Evolutionary conservation across 1,140 invertebrate genomes (phyloP), one percentile per base, ranked within the genome.

Genomic region (Wiebesia pumilae): DNA sequence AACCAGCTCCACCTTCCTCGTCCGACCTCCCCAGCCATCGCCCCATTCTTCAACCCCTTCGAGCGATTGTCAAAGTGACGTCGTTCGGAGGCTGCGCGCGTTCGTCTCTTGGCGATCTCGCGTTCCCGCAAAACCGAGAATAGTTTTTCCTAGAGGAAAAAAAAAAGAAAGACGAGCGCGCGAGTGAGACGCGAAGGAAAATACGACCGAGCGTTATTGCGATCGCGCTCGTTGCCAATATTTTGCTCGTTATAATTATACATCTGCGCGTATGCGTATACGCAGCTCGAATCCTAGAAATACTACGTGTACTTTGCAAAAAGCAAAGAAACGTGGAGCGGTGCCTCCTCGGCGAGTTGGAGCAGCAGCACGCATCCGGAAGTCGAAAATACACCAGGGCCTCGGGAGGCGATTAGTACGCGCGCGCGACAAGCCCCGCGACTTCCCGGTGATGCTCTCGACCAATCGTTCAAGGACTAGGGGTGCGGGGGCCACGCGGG

Each of bases 231-330:
- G 54, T 38, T 85, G 84, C 84, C 65, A 85, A 85, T 85, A 71
- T 80, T 71, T 80, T 38, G 58, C 85, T 82, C 69, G 80, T 83
- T 83, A 85, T 85, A 85, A 85, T 85, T 85, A 85, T 67, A 65
- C 75, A 71, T 85, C 30, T 24, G 54, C 73, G 73, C n/a, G 33
- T 35, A n/a, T n/a, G n/a, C n/a, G n/a, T n/a, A n/a, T n/a, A n/a
- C n/a, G n/a, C n/a, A 14, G 30, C 12, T 27, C 14, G 38, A 65
- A 67, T 24, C 75, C 58, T 78, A 79, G 77, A 84, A 84, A 78
- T 78, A 83, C 33, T 21, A 47, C 43, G 12, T 38, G 47, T 12
- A 33, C 65, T 58, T 40, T 35, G 78, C 77, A 54, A 54, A 30
- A 54, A 78, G 77, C 54, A 78, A n/a, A 54, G n/a, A 16, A 30